Conservation (phyloP, 2,888 invertebrate genomes). For the Sceliomorpha sp. region DNA sequence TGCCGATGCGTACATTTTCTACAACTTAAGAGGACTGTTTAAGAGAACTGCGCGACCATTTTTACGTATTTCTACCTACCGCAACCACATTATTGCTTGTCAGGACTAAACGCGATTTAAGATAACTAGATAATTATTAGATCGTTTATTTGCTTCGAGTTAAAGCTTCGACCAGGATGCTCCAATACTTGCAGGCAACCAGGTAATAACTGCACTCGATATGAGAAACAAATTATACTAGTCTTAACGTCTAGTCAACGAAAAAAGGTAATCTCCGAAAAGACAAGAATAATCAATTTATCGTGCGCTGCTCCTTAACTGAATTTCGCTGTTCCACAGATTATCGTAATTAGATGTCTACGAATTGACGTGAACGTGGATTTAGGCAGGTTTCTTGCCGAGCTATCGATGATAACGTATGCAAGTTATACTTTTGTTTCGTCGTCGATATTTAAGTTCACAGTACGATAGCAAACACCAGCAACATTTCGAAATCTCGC, state of each 20-base stretch:
- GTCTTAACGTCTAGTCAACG: not conserved
- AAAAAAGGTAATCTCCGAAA: not conserved
- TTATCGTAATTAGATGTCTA: constrained; percentile 29
- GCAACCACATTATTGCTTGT: too few relatives aligned
- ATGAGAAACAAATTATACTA: too few relatives aligned
- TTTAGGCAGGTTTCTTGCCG: constrained; percentile 25
- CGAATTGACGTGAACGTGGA: constrained; percentile 19
- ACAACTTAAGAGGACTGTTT: too few relatives aligned
- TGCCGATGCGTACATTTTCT: too few relatives aligned
- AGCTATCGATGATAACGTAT: constrained; percentile 15
- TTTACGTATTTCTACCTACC: too few relatives aligned
- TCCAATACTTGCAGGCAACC: too few relatives aligned
- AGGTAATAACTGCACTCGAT: too few relatives aligned
- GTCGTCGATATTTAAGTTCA: constrained; percentile 6
- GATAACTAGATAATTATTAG: too few relatives aligned
- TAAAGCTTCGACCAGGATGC: too few relatives aligned
- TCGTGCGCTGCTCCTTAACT: constrained; percentile 28
- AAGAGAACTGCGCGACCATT: too few relatives aligned
- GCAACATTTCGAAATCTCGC: constrained; percentile 18
- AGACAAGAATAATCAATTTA: constrained; percentile 16
- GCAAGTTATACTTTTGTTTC: constrained; percentile 4
- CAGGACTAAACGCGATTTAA: too few relatives aligned
- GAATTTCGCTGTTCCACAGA: constrained; percentile 21
- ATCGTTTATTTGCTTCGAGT: too few relatives aligned
- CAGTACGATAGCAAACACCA: constrained; percentile 9